These are phyloP conservation scores for Aspiorhynchus laticeps DNA, from an alignment of 2,113 vertebrate genomes.

Conservation along the genomic window DNA sequence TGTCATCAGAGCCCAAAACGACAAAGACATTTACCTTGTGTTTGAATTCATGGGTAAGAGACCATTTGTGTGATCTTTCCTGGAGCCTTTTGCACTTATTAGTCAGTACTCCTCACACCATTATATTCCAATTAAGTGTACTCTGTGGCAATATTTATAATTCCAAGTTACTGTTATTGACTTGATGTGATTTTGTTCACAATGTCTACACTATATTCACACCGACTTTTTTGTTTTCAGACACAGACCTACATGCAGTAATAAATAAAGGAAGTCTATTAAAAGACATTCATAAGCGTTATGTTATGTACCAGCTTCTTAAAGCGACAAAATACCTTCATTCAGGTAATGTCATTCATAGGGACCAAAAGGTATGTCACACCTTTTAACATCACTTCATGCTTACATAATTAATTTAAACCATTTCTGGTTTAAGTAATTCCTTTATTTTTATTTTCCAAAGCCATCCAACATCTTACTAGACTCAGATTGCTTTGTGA, in stretches of 20 bases:
- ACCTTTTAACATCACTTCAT: neutral
- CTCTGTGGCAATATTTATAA: neutral
- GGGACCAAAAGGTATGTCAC: constrained; percentile 88
- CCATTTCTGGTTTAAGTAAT: neutral
- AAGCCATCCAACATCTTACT: constrained; percentile 92
- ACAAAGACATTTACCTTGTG: constrained; percentile 93
- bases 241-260: constrained; percentile 89
- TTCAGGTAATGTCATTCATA: constrained; percentile 90
- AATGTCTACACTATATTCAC: neutral
- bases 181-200: neutral
- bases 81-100: neutral
- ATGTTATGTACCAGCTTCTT: constrained; percentile 90
- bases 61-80: neutral
- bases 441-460: neutral
- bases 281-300: constrained; percentile 87
- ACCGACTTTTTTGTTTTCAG: constrained; percentile 68
- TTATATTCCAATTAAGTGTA: neutral
- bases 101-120: neutral
- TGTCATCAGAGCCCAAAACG: constrained; percentile 89
- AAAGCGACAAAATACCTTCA: constrained; percentile 91
- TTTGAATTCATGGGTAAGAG: constrained; percentile 95
- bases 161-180: neutral
- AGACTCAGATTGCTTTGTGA: constrained; percentile 86
- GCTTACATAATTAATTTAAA: neutral
- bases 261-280: constrained; percentile 88